Evolutionary conservation across 2,113 vertebrate genomes (phyloP), one percentile per base, ranked within the genome.

Genomic region (Gobio gobio): DNA sequence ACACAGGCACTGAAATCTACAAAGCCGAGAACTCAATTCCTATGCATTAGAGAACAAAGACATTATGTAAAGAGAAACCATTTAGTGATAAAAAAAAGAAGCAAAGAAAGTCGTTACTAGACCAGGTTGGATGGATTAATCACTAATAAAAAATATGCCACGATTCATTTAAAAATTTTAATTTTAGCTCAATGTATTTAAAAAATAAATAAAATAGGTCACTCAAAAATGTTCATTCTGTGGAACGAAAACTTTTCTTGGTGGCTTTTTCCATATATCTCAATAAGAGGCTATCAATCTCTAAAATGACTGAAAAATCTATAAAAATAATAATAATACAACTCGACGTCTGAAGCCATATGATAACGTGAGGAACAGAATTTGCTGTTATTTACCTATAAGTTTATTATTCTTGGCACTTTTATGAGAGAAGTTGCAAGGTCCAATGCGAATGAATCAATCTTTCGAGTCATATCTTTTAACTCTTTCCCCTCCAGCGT

Each of bases 1-100:
- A 78, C 82, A 81, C 79, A 43, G 74, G 81, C 68, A 83, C 79
- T 47, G 22, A 88, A 82, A 56, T 49, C 73, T 75, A 43, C 68
- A 56, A 20, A 56, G 54, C 86, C 45, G 43, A 76, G 43, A 47
- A 45, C n/a, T 12, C 14, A 33, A 58, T 58, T 78, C 68, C 22
- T 56, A 59, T 59, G 68, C 70, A 49, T 84, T 16, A 68, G 13
- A 33, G 47, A 86, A 88, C 78, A 74, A 61, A 87, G 64, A 64
- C 61, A 84, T 78, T 86, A 56, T 24, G 80, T 82, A 81, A 77
- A 77, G 51, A 77, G 49, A 58, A 51, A 66, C 13, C 33, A 56
- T 75, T 84, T 76, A 47, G 22, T 24, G 49, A 4, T 3, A 20
- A 22, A 56, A 54, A 18, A 51, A 1, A 20, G 18, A 20, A 64